These are phyloP conservation scores for Bruchidius siliquastri DNA, from an alignment of 2,888 invertebrate species.

Conservation along the genomic window DNA sequence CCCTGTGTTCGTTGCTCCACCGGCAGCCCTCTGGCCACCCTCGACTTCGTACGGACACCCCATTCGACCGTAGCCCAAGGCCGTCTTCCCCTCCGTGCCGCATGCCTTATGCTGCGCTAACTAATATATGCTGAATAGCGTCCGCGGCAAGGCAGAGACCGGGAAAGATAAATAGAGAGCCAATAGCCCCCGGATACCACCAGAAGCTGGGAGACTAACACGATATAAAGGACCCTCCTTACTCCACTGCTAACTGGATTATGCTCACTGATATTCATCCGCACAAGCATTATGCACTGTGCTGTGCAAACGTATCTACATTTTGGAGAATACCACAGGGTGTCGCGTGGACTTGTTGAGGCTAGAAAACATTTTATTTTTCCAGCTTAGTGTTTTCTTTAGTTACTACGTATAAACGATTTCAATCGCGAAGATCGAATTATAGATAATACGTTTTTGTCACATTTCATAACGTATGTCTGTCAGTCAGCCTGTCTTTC, in stretches of 20 bases:
- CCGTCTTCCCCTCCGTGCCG: conserved; percentile 19
- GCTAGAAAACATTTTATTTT: too few relatives aligned
- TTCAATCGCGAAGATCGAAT: too few relatives aligned
- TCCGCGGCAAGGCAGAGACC: conserved; percentile 27
- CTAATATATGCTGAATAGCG: conserved; percentile 41
- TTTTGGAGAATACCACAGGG: too few relatives aligned
- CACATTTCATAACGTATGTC: too few relatives aligned
- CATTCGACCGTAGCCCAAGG: conserved; percentile 36
- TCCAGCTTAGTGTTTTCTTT: too few relatives aligned
- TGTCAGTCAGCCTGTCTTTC: too few relatives aligned
- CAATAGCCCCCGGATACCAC: conserved; percentile 38
- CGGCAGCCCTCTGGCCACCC: conserved; percentile 10
- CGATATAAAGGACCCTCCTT: conserved; percentile 43
- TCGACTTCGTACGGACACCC: conserved; percentile 42
- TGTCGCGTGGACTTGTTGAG: too few relatives aligned
- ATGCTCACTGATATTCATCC: conserved; percentile 37
- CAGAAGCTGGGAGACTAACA: conserved; percentile 36
- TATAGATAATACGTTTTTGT: too few relatives aligned
- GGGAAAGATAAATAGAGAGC: conserved; percentile 48
- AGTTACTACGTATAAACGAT: too few relatives aligned
- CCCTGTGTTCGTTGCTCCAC: too few relatives aligned
- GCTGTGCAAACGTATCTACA: background rate
- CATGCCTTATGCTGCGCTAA: conserved; percentile 44
- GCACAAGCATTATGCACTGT: background rate
- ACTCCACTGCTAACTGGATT: conserved; percentile 43